These are phyloP conservation scores for Chionis minor DNA, from an alignment of 2,113 vertebrate species.

Conservation along the genomic window DNA sequence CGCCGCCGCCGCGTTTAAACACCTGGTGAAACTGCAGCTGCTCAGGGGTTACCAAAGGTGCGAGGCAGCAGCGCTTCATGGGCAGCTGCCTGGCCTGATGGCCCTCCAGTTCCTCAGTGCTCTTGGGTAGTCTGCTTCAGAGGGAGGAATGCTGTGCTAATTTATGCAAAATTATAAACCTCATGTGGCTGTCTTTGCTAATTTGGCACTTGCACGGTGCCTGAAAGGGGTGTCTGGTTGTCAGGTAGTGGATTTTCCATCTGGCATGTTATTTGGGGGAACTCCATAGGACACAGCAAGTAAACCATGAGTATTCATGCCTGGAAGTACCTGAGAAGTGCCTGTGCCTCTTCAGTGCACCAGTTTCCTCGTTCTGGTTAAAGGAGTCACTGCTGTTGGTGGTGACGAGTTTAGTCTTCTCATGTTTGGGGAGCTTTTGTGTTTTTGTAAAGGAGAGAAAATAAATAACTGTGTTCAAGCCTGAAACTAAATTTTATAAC, in stretches of 20 bases:
- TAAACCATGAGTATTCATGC: neutral
- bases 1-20: accelerated
- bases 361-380: too few species aligned
- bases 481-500: neutral
- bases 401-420: too few species aligned
- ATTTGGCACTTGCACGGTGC: accelerated
- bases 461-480: neutral
- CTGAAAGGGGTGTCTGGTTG: neutral
- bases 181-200: accelerated
- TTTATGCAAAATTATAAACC: accelerated
- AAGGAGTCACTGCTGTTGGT: accelerated
- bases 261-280: neutral
- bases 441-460: neutral
- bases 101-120: neutral
- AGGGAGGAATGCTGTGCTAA: accelerated
- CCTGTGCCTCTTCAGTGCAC: accelerated
- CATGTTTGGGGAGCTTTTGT: accelerated
- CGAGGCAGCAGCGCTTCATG: accelerated
- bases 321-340: neutral
- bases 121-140: neutral
- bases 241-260: neutral
- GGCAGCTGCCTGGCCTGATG: neutral
- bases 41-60: accelerated
- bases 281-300: neutral
- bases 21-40: accelerated